Evolutionary conservation across 1,140 invertebrate genomes (phyloP).

Genomic region (Drusus annulatus): DNA sequence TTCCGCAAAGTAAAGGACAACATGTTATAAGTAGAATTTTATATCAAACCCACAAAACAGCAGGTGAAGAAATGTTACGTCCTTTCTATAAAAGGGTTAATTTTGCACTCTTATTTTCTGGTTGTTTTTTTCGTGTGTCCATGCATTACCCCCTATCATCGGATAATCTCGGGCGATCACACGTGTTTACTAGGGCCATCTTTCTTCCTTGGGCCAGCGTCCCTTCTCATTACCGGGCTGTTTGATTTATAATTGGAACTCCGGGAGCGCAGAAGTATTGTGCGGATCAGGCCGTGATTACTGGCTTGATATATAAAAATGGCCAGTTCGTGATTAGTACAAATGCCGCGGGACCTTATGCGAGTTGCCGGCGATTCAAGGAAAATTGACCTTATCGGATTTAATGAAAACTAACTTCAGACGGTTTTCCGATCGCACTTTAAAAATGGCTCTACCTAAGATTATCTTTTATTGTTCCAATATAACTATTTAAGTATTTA

Average conservation of each 20-base stretch:
- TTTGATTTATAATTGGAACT: slow-evolving; percentile 59
- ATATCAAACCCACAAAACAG: not conserved
- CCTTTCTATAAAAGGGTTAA: not conserved
- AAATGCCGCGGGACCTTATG: too few species aligned
- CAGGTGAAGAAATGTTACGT: not conserved
- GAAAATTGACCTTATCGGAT: too few species aligned
- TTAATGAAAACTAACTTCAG: too few species aligned
- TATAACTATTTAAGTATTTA: too few species aligned
- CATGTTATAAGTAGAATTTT: not conserved
- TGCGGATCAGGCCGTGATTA: slow-evolving; percentile 34
- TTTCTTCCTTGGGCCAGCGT: slow-evolving; percentile 53
- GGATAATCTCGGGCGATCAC: slow-evolving; percentile 57
- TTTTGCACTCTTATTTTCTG: slow-evolving; percentile 1
- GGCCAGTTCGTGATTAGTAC: slow-evolving; percentile 1
- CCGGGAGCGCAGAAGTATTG: slow-evolving; percentile 7
- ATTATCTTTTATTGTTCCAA: too few species aligned
- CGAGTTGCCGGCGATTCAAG: too few species aligned
- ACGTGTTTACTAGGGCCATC: slow-evolving; percentile 58
- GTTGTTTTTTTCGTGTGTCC: not conserved
- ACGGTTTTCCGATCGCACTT: too few species aligned
- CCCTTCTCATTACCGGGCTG: slow-evolving; percentile 50
- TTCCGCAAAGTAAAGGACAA: not conserved
- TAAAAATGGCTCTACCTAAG: too few species aligned
- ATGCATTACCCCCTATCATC: slow-evolving; percentile 29
- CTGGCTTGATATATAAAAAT: slow-evolving; percentile 28